Conservation (phyloP, 1,140 invertebrate genomes). For the Lepidurus apus region DNA sequence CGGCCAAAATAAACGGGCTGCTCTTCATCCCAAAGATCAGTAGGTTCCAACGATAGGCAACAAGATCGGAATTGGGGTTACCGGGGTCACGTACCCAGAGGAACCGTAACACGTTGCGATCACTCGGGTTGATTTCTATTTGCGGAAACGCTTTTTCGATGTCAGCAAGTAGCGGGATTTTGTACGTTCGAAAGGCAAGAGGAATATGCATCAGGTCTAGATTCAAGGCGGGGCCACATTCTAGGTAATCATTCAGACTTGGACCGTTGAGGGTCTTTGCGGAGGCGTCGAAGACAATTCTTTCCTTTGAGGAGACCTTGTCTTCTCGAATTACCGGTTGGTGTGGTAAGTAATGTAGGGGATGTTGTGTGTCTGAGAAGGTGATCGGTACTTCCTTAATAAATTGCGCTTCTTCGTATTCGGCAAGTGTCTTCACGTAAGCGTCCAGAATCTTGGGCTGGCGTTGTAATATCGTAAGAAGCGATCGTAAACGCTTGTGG, state of each 20-base stretch:
- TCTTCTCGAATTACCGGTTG: slow-evolving; percentile 38
- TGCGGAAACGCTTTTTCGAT: slow-evolving; percentile 47
- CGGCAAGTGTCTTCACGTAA: not conserved
- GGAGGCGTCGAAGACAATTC: slow-evolving; percentile 22
- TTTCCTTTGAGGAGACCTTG: slow-evolving; percentile 24
- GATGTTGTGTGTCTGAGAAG: not conserved
- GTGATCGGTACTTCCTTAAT: not conserved
- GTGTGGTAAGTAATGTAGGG: slow-evolving; percentile 38
- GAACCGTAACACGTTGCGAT: slow-evolving; percentile 38
- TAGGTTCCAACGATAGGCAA: slow-evolving; percentile 33
- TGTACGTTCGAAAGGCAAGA: slow-evolving; percentile 42
- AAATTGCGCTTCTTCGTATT: not conserved
- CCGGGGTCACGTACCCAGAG: slow-evolving; percentile 34
- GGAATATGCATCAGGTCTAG: slow-evolving; percentile 44
- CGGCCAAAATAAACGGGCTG: slow-evolving; percentile 43
- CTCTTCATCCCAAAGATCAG: slow-evolving; percentile 42
- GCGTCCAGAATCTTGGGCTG: not conserved
- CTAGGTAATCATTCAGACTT: slow-evolving; percentile 8
- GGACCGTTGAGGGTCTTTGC: not conserved
- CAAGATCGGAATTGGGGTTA: slow-evolving; percentile 3
- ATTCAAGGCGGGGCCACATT: slow-evolving; percentile 38
- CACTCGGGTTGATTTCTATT: slow-evolving; percentile 39
- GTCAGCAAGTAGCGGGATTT: slow-evolving; percentile 44
- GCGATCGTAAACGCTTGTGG: not conserved
- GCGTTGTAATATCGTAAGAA: not conserved